Conservation (phyloP, 2,113 vertebrate genomes). For the Malurus elegans region DNA sequence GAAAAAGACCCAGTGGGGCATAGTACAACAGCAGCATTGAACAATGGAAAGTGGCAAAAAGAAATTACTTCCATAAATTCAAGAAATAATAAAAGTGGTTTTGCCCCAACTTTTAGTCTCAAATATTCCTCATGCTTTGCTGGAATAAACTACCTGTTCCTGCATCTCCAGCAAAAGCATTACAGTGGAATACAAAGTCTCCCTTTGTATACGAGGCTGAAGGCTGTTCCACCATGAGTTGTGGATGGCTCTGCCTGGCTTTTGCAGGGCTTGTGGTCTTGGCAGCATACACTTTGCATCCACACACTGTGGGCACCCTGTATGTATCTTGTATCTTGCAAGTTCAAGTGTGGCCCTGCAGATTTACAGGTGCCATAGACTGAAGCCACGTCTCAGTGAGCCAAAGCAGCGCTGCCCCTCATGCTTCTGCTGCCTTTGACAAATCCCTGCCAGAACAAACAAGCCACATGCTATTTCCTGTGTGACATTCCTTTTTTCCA, state of each 20-base stretch:
- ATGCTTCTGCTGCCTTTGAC: background rate
- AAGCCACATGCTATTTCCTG: background rate
- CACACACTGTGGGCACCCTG: background rate
- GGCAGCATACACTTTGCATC: background rate
- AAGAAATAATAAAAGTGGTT: background rate
- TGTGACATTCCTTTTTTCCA: background rate
- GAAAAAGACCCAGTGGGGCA: background rate
- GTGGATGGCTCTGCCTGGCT: fast-evolving
- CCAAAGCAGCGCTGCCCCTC: background rate
- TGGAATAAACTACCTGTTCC: background rate
- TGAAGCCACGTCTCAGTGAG: background rate
- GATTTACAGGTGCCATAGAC: background rate
- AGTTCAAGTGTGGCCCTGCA: background rate
- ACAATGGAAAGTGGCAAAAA: background rate
- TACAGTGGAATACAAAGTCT: background rate
- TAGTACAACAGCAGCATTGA: background rate
- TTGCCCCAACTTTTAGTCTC: background rate
- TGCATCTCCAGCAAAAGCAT: background rate
- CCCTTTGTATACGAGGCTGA: background rate
- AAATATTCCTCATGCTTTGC: background rate
- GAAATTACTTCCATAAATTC: background rate
- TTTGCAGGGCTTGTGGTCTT: background rate
- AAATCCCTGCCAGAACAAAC: background rate
- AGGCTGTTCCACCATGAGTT: background rate
- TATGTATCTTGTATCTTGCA: background rate